A percentile compares a stretch with the other conserved stretches of the same genome.
Evolutionary conservation across 2,113 vertebrate genomes (phyloP).

Genomic region (Leucosticte australis): DNA sequence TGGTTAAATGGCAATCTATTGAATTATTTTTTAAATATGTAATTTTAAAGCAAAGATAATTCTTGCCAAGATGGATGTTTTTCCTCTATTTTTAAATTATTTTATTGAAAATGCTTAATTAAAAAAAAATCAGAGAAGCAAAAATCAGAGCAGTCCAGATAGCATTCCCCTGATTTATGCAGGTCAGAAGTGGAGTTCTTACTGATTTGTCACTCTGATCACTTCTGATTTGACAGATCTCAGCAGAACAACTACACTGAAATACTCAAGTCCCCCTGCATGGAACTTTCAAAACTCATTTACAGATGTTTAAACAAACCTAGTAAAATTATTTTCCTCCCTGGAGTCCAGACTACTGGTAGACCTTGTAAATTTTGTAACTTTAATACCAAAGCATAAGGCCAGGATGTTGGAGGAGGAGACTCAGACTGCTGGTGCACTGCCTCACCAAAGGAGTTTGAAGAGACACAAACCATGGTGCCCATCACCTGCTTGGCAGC

Average conservation of each 20-base stretch:
- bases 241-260: neutral
- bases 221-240: neutral
- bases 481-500: neutral
- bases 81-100: neutral
- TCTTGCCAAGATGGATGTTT: neutral
- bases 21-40: neutral
- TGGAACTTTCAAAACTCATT: neutral
- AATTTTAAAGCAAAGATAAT: neutral
- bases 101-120: neutral
- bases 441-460: neutral
- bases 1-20: neutral
- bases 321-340: neutral
- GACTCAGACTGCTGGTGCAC: neutral
- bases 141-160: neutral
- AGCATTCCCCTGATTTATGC: neutral
- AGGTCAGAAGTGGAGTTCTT: neutral
- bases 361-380: neutral
- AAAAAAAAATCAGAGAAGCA: neutral
- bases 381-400: neutral
- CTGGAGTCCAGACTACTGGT: neutral
- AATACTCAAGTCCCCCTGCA: rapidly evolving
- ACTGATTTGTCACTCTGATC: neutral
- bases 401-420: neutral
- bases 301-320: neutral
- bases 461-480: neutral